Percentiles rank a stretch among this genome's conserved stretches.
These are phyloP conservation scores for Microcebus ravelobensis DNA, from an alignment of 2,113 vertebrate species.

Conservation along the genomic window DNA sequence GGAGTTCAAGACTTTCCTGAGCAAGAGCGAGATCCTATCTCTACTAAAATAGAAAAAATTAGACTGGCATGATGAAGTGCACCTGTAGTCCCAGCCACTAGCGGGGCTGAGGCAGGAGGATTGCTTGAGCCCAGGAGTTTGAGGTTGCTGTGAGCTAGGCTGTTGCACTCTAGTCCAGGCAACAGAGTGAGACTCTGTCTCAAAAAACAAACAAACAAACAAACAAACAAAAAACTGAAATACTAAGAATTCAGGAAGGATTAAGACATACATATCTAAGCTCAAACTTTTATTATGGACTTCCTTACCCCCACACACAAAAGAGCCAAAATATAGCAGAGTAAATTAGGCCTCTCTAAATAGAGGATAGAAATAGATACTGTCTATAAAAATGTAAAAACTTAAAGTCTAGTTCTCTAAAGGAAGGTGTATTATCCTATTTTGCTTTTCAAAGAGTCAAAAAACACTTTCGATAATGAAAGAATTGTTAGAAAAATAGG, in stretches of 20 bases:
- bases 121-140: no score
- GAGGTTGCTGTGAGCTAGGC: no score
- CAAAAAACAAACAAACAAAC: no score
- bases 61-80: no score
- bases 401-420: not conserved
- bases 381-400: not conserved
- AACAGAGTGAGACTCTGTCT: no score
- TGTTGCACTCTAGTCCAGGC: no score
- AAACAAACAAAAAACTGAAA: not conserved
- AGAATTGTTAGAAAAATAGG: not conserved
- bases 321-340: not conserved
- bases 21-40: no score
- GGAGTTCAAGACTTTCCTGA: no score
- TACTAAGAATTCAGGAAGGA: not conserved
- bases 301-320: not conserved
- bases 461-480: not conserved
- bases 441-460: constrained; percentile 15
- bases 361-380: not conserved
- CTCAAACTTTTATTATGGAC: not conserved
- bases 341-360: not conserved
- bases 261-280: not conserved
- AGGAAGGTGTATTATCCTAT: not conserved
- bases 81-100: no score
- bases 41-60: no score
- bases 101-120: no score